A percentile compares a stretch with the other conserved stretches of the same genome.
phyloP scores from a whole-genome alignment of 1,140 invertebrate genomes.

The Lycorma delicatula region DNA sequence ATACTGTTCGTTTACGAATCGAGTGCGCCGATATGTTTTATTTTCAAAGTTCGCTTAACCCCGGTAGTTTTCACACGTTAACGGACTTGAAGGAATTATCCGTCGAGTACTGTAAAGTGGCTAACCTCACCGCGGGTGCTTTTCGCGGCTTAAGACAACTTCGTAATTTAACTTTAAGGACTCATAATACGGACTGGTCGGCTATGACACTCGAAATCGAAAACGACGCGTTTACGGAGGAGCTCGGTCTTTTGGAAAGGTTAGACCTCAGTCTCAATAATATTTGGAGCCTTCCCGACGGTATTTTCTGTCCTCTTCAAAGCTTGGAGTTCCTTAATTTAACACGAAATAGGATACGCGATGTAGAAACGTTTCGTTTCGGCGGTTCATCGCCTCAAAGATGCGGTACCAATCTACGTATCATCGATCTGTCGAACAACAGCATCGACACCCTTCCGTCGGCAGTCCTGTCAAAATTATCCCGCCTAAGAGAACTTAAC shows the following conservation, averaged over 20 bases:
- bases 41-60: conserved; percentile 76
- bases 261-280: conserved; percentile 83
- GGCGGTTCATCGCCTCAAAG: conserved; percentile 47
- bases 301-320: conserved; percentile 67
- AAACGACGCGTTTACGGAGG: conserved; percentile 61
- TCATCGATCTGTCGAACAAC: conserved; percentile 74
- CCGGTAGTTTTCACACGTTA: conserved; percentile 73
- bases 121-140: conserved; percentile 73
- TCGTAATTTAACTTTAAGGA: conserved; percentile 73
- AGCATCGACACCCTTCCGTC: conserved; percentile 69
- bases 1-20: conserved; percentile 67
- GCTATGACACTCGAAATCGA: conserved; percentile 73
- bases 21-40: conserved; percentile 78
- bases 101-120: conserved; percentile 85
- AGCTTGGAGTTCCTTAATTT: conserved; percentile 70
- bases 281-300: conserved; percentile 74
- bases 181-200: conserved; percentile 82
- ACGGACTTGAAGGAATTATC: conserved; percentile 72
- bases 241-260: conserved; percentile 60
- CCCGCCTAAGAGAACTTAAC: conserved; percentile 52
- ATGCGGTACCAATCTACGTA: conserved; percentile 60
- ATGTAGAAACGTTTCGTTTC: conserved; percentile 68
- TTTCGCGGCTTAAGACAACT: conserved; percentile 72
- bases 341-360: conserved; percentile 69
- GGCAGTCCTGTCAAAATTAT: conserved; percentile 61